These are phyloP conservation scores for Drosophila repleta DNA, from an alignment of 1,140 invertebrate species.

Conservation along the genomic window DNA sequence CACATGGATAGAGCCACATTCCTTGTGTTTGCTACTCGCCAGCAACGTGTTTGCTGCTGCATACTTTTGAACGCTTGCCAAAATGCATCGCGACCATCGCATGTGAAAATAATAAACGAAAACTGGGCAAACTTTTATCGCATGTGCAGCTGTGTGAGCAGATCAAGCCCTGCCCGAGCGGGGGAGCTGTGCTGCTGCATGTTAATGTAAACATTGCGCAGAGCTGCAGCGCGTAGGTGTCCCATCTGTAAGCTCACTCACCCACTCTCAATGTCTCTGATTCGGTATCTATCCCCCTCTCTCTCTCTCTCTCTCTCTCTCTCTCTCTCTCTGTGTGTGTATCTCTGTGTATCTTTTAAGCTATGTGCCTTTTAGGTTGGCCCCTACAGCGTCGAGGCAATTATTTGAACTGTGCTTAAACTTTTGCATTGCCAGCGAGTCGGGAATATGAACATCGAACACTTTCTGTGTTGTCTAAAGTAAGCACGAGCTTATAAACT, in stretches of 20 bases:
- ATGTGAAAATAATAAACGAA: conserved; percentile 43
- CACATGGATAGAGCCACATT: conserved; percentile 2
- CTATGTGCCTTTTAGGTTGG: conserved; percentile 38
- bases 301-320: conserved; percentile 7
- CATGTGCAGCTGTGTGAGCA: conserved; percentile 13
- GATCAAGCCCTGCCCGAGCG: conserved; percentile 9
- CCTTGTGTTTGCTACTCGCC: neutral
- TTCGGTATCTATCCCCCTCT: neutral
- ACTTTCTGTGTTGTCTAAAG: conserved; percentile 10
- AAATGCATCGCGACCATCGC: conserved; percentile 36
- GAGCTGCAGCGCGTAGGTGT: conserved; percentile 54
- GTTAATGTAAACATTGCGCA: conserved; percentile 64
- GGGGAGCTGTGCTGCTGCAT: conserved; percentile 47
- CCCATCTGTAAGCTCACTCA: conserved; percentile 6
- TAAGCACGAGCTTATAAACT: neutral
- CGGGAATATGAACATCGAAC: conserved; percentile 30
- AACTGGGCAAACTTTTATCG: conserved; percentile 51
- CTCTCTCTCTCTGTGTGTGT: neutral
- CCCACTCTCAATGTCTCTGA: neutral
- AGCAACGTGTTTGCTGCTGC: conserved; percentile 33
- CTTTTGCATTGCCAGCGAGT: conserved; percentile 46
- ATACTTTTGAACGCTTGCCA: conserved; percentile 54
- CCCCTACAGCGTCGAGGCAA: conserved; percentile 29
- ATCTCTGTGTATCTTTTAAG: conserved; percentile 2
- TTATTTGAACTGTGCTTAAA: conserved; percentile 58